These are phyloP conservation scores for Tethea ocularis DNA, from an alignment of 2,888 invertebrate species.

Conservation along the genomic window DNA sequence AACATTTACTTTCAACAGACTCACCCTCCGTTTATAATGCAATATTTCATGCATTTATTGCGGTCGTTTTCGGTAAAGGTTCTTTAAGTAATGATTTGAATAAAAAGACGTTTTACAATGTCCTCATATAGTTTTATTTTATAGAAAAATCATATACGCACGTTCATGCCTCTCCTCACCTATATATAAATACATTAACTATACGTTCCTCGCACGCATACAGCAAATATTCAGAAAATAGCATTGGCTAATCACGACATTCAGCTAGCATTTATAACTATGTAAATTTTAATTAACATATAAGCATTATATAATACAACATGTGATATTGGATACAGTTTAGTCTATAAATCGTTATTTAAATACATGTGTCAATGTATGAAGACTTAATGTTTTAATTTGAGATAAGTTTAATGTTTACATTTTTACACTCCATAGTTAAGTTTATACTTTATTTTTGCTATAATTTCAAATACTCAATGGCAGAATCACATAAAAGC, in stretches of 20 bases:
- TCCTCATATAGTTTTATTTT: conserved; percentile 81
- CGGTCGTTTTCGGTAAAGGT: background rate
- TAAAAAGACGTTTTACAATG: conserved; percentile 40
- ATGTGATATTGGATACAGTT: conserved; percentile 65
- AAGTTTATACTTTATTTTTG: conserved; percentile 69
- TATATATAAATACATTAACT: conserved; percentile 79
- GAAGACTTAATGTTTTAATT: conserved; percentile 33
- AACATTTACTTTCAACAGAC: conserved; percentile 10
- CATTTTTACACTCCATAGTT: conserved; percentile 71
- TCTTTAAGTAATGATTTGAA: conserved; percentile 1
- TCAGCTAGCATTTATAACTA: conserved; percentile 79
- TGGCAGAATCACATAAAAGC: conserved; percentile 76
- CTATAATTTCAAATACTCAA: conserved; percentile 75
- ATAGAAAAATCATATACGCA: conserved; percentile 81
- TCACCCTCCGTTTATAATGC: conserved; percentile 9
- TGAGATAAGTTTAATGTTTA: conserved; percentile 63
- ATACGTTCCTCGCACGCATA: conserved; percentile 71
- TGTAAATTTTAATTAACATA: conserved; percentile 68
- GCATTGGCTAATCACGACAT: conserved; percentile 81
- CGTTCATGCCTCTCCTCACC: conserved; percentile 72
- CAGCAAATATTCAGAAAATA: conserved; percentile 80
- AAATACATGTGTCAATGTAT: conserved; percentile 47
- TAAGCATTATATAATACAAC: conserved; percentile 72
- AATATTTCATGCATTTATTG: background rate
- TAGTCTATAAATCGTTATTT: conserved; percentile 50